Conservation (phyloP, 2,888 invertebrate genomes). For the Caenorhabditis japonica region DNA sequence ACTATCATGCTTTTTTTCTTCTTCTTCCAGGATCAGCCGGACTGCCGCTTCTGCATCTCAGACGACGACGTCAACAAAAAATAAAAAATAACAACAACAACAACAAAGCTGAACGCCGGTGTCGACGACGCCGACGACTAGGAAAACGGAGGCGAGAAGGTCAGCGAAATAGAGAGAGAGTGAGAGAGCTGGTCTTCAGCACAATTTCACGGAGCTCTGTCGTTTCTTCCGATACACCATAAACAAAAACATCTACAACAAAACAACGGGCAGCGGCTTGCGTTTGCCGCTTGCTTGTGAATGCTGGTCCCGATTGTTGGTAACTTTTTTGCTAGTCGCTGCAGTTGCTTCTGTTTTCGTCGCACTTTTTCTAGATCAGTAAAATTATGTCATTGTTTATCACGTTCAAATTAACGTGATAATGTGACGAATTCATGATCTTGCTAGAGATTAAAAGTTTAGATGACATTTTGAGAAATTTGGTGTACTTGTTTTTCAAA, state of each 20-base stretch:
- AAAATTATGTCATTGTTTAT: too few relatives aligned
- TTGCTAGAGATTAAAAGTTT: too few relatives aligned
- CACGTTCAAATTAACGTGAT: too few relatives aligned
- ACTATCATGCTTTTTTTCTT: conserved; percentile 38
- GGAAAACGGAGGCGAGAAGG: conserved; percentile 20
- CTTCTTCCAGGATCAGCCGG: conserved; percentile 35
- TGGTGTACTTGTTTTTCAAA: too few relatives aligned
- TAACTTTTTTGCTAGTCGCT: conserved; percentile 3
- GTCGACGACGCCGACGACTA: conserved; percentile 12
- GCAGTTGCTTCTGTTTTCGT: too few relatives aligned
- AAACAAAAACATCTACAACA: conserved; percentile 48
- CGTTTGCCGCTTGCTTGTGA: conserved; percentile 3
- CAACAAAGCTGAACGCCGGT: conserved; percentile 25
- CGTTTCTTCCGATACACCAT: conserved; percentile 25
- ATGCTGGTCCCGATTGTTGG: not conserved
- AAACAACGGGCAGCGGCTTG: conserved; percentile 31
- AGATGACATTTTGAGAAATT: too few relatives aligned
- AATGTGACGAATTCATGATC: too few relatives aligned
- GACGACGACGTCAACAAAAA: conserved; percentile 7
- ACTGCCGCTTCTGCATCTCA: conserved; percentile 11
- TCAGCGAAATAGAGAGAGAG: conserved; percentile 29
- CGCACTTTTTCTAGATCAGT: too few relatives aligned
- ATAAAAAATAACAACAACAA: conserved; percentile 29
- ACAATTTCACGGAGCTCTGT: conserved; percentile 43
- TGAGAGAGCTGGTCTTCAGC: conserved; percentile 28